Base-by-base conservation (phyloP, 2,888 invertebrate species). In the Bellardia bayeri region DNA sequence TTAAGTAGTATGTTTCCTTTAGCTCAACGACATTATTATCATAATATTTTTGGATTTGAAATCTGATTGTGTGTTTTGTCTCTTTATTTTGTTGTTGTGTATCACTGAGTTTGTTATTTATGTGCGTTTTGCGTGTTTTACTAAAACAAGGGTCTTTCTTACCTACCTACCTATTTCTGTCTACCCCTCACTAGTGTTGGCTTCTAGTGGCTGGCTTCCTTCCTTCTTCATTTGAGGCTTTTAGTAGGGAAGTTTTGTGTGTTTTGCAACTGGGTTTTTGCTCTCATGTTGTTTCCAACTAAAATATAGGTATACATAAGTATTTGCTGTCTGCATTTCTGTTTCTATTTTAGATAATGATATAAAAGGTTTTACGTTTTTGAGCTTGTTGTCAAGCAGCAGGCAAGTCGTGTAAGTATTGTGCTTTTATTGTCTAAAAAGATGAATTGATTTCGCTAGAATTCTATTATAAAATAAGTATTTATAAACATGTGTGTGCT, bases 351-450 rank as follows among this genome's bases (percentile, higher is more conserved):
- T n/a, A 63, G 45, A 75, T 58, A 58, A 45, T 16, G 23, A 13
- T 16, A 45, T 14, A 9, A 30, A 74, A 74, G 61, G 33, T 49
- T 64, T n/a, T 23, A 9, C 56, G 8, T 58, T 3, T 33, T 8
- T 56, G 33, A 45, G 6, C 58, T 58, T 61, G 61, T 40, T 49
- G 79, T 23, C 68, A 79, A 37, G 68, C 58, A 49, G 68, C 58
- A 14, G 58, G 7, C 5, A 71, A 54, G n/a, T 54, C 23, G 3
- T 37, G n/a, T 69, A 71, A n/a, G 54, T 16, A 16, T 54, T 58
- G 58, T 33, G 33, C 3, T 13, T 33, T 13, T 23, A 56, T 56
- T 56, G 56, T 56, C 7, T 56, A n/a, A 51, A 56, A 56, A 14
- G 56, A 56, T 16, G n/a, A 54, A 54, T 54, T 54, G 51, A 56